Base-by-base conservation (phyloP, 2,113 vertebrate genomes). In the Australoheros scitulus region DNA sequence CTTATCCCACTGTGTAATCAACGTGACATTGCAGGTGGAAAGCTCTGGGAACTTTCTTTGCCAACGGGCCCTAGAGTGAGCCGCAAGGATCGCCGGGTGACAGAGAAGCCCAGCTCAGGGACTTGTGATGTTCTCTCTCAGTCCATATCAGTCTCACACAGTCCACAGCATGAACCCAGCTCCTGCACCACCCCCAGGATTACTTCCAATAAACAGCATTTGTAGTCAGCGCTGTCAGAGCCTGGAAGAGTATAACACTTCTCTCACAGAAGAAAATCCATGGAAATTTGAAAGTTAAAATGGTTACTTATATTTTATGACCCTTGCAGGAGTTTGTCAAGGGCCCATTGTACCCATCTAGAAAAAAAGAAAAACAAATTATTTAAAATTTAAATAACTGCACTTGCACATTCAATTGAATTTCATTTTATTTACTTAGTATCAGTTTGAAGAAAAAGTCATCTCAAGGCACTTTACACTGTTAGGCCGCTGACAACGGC, bases 11-110 rank as follows among this genome's bases (percentile, higher is more conserved):
- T 85, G 90, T 89, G 89, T 85, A 92, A 92, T 93, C 93, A 93
- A 91, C 68, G 74, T 93, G 92, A 88, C 92, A 88, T 86, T 82
- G 88, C 87, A 93, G 91, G 92, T 93, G 89, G 89, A 91, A 91
- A 82, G 83, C 91, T 81, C 55, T 61, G 78, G 88, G 89, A 92
- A 89, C 82, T 88, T 84, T 82, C 52, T 82, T 76, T 87, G 88
- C 89, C 90, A 92, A 89, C 76, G 64, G 91, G 78, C 86, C 89
- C 76, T 2, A 6, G 70, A 87, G 91, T 18, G 50, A 86, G 90
- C 91, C 70, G 80, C 82, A 32, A 89, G 93, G 88, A 88, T 79
- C 36, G 18, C 84, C 60, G 89, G 87, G 82, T 87, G 91, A 88
- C 84, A 83, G 87, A 88, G 56, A 80, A 81, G 77, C 74, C 75